phyloP scores from a whole-genome alignment of 2,888 invertebrate species.

The Microplitis manilae region DNA sequence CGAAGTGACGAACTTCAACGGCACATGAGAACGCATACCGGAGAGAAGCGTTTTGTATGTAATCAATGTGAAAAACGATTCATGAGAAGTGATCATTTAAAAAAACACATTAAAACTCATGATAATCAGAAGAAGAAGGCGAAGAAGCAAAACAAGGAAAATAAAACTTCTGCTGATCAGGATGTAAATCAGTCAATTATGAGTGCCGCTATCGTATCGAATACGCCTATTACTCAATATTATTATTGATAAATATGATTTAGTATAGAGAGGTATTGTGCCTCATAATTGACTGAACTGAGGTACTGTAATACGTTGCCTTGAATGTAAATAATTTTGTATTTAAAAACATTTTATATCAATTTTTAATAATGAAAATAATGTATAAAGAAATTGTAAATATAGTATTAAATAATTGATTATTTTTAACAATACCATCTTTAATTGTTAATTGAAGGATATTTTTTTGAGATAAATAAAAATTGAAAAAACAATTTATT shows the following conservation, averaged over 20 bases:
- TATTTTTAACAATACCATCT: background rate
- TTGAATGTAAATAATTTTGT: background rate
- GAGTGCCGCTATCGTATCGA: background rate
- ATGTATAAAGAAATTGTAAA: background rate
- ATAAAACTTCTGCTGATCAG: constrained; percentile 49
- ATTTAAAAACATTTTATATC: background rate
- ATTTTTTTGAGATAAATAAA: background rate
- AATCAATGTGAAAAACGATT: constrained; percentile 90
- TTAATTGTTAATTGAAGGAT: background rate
- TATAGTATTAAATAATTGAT: background rate
- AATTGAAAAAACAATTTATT: background rate
- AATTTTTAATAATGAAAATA: background rate
- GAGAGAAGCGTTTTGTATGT: constrained; percentile 91
- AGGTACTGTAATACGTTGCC: background rate
- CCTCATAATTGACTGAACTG: background rate
- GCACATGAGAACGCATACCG: constrained; percentile 90
- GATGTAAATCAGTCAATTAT: constrained; percentile 25
- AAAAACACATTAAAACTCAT: constrained; percentile 93
- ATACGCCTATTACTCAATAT: background rate
- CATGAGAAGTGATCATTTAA: constrained; percentile 94
- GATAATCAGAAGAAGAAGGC: constrained; percentile 76
- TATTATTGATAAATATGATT: background rate
- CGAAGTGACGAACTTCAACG: constrained; percentile 89
- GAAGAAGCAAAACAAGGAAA: constrained; percentile 71
- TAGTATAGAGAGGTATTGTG: background rate